phyloP scores from a whole-genome alignment of 1,140 invertebrate species.

The Brachystomella parvula region DNA sequence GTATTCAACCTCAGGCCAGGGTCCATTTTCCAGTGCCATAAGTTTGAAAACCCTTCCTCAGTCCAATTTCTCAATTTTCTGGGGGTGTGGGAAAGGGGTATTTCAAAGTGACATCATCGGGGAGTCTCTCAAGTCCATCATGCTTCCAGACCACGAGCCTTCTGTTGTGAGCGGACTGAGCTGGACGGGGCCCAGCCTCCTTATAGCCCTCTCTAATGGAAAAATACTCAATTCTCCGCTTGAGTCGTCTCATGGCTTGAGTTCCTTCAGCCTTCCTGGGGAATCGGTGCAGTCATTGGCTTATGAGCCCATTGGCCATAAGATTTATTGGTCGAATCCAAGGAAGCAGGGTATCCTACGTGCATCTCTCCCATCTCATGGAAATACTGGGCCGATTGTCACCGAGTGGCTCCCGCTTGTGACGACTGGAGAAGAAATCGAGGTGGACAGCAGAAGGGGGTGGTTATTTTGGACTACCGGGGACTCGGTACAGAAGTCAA shows the following conservation, averaged over 20 bases:
- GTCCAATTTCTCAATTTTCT: neutral
- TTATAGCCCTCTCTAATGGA: constrained; percentile 27
- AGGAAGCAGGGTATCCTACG: constrained; percentile 78
- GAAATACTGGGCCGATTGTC: constrained; percentile 62
- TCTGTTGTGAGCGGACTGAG: neutral
- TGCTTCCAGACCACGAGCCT: constrained; percentile 13
- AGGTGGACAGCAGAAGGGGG: constrained; percentile 69
- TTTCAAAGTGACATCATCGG: constrained; percentile 30
- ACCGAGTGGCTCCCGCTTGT: constrained; percentile 67
- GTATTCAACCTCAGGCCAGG: constrained; percentile 61
- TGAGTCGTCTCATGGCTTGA: constrained; percentile 1
- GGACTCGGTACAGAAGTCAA: constrained; percentile 66
- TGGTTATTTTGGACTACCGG: constrained; percentile 82
- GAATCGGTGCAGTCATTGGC: constrained; percentile 48
- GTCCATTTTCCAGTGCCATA: constrained; percentile 62
- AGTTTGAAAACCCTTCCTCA: neutral
- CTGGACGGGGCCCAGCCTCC: neutral
- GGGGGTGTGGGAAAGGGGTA: neutral
- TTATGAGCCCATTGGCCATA: constrained; percentile 78
- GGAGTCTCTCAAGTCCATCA: constrained; percentile 26
- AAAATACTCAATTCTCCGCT: constrained; percentile 22
- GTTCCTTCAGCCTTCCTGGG: neutral
- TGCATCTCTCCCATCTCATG: constrained; percentile 64
- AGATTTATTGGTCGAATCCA: constrained; percentile 81
- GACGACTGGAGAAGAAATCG: constrained; percentile 66